Percentiles rank a stretch among this genome's conserved stretches.
Conservation (phyloP, 2,888 invertebrate genomes). For the Coecobrya sp. region DNA sequence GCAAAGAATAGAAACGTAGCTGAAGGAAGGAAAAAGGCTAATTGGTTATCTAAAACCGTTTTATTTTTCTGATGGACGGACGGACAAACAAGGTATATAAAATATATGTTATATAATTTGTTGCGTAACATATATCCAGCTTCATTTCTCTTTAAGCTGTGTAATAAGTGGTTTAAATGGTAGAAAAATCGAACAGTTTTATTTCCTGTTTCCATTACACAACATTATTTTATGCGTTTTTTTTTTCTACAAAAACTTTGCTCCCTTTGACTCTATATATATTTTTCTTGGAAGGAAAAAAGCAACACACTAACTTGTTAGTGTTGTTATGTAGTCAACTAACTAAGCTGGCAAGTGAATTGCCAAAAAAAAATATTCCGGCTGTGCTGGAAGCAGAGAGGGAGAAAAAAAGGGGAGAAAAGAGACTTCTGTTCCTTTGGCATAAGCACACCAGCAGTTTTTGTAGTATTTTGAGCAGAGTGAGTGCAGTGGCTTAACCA, state of each 20-base stretch:
- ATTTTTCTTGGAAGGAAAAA: not conserved
- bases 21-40: not conserved
- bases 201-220: slow-evolving; percentile 45
- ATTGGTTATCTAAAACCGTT: not conserved
- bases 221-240: not conserved
- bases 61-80: slow-evolving; percentile 5
- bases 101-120: no score
- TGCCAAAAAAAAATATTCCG: not conserved
- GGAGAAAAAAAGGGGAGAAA: not conserved
- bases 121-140: no score
- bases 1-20: not conserved
- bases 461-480: not conserved
- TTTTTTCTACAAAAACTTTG: no score
- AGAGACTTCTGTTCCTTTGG: no score
- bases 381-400: not conserved
- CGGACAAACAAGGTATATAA: no score
- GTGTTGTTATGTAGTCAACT: not conserved
- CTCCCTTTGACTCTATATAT: no score
- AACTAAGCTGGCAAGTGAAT: not conserved
- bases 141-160: no score
- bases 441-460: no score
- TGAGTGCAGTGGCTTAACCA: slow-evolving; percentile 8
- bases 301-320: not conserved
- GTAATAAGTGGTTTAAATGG: slow-evolving; percentile 44
- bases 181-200: slow-evolving; percentile 46